Base-by-base conservation (phyloP, 2,888 invertebrate species). In the Dinocampus coccinellae region DNA sequence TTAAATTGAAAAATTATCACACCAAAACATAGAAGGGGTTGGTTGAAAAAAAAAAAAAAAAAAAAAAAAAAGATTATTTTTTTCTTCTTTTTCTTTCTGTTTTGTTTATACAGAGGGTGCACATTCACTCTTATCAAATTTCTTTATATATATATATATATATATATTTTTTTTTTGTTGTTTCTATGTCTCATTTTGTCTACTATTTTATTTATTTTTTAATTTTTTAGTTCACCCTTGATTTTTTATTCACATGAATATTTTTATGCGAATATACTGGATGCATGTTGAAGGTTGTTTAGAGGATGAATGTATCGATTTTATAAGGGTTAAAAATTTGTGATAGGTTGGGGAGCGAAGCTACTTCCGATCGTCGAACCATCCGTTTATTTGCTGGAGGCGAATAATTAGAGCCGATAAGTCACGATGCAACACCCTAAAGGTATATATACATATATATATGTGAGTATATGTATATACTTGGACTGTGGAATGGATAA, bases 1-100 rank as follows among this genome's bases (percentile, higher is more conserved):
- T 80, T 47, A 87, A 86, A 87, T 87, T 87, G 85, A 85, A 86
- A 85, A 87, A 87, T 87, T 86, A 86, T 87, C 86, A 85, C 85
- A 83, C 86, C 84, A 82, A 82, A 82, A 80, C 80, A 75, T 75
- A 69, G 60, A 70, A 22, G 63, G 72, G 71, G 57, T 33, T 47
- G 34, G 63, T 60, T 4, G 67, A 6, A n/a, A n/a, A n/a, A n/a
- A n/a, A n/a, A n/a, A n/a, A n/a, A n/a, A n/a, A n/a, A n/a, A n/a
- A n/a, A n/a, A n/a, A n/a, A n/a, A n/a, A n/a, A n/a, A n/a, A n/a
- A n/a, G 39, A n/a, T 36, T 36, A 11, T 36, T 36, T 0, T 36
- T 60, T 64, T 66, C 39, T 29, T 47, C 61, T 29, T 61, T 39
- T 47, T 67, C 53, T 33, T 47, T 57, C 62, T 65, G 69, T 64